These are phyloP conservation scores for Coracias cyanogaster DNA, from an alignment of 2,797 vertebrate genomes.

Conservation along the genomic window DNA sequence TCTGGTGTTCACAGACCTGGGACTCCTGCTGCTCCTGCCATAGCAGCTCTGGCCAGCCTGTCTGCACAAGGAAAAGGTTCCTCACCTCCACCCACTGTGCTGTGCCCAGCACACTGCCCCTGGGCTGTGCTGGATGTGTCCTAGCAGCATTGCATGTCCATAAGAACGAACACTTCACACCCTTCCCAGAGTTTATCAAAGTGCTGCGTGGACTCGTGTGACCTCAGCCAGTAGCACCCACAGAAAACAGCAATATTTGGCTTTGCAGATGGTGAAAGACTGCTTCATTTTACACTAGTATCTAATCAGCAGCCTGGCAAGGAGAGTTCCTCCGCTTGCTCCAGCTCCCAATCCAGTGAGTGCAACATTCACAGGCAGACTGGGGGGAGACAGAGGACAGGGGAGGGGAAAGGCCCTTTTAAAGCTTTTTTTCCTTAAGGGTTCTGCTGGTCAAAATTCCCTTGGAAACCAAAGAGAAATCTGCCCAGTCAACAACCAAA, in stretches of 20 bases:
- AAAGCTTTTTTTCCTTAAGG: neutral
- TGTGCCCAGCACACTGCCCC: rapidly evolving
- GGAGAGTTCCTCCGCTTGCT: neutral
- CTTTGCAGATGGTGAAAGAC: neutral
- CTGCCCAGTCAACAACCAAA: neutral
- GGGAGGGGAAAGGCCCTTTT: neutral
- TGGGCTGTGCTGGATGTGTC: neutral
- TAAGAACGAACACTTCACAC: neutral
- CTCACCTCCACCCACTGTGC: neutral
- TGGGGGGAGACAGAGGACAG: neutral
- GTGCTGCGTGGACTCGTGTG: neutral
- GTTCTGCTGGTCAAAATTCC: neutral
- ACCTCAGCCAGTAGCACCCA: neutral
- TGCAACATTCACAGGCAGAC: neutral
- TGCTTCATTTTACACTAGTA: neutral
- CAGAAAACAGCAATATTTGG: neutral
- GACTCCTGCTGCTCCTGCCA: rapidly evolving
- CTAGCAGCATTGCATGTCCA: neutral
- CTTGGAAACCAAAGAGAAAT: neutral
- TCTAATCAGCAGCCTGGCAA: neutral
- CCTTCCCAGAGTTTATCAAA: neutral
- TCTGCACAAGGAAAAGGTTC: neutral
- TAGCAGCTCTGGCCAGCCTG: neutral
- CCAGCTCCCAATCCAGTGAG: neutral
- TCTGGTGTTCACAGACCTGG: neutral